These are phyloP conservation scores for Grallaria varia DNA, from an alignment of 2,113 vertebrate genomes.

Conservation along the genomic window DNA sequence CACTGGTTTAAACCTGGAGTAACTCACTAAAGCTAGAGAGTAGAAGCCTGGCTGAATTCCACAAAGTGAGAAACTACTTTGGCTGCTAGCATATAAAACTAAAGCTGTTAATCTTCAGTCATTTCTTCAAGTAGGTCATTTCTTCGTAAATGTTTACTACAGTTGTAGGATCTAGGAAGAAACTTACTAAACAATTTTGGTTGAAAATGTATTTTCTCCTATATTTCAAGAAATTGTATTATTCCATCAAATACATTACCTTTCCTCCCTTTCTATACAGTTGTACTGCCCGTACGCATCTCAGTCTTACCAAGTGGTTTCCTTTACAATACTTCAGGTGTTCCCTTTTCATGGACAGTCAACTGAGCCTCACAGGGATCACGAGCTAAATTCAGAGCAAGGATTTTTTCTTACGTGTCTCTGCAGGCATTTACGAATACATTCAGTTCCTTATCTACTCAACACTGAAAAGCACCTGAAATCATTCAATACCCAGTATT, in stretches of 20 bases:
- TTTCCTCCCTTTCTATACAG: neutral
- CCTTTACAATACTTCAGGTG: neutral
- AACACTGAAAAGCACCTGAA: neutral
- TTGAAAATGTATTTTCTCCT: neutral
- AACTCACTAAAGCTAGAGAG: constrained; percentile 33
- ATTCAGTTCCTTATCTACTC: neutral
- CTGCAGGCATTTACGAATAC: neutral
- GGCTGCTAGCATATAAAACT: neutral
- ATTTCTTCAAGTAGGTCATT: neutral
- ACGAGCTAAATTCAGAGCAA: neutral
- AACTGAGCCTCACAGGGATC: neutral
- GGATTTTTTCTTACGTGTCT: neutral
- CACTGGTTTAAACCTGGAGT: constrained; percentile 54
- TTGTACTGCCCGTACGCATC: neutral
- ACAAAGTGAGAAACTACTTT: constrained; percentile 4
- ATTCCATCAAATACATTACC: neutral
- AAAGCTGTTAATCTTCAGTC: constrained; percentile 10
- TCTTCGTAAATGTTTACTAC: constrained; percentile 18
- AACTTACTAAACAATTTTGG: neutral
- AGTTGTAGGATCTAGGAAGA: neutral
- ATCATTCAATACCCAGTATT: neutral
- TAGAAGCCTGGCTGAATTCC: constrained; percentile 37
- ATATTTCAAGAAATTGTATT: neutral
- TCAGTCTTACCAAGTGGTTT: neutral
- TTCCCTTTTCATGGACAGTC: neutral